Conservation (phyloP, 2,888 invertebrate species). For the Lepidocyrtinus sp. region DNA sequence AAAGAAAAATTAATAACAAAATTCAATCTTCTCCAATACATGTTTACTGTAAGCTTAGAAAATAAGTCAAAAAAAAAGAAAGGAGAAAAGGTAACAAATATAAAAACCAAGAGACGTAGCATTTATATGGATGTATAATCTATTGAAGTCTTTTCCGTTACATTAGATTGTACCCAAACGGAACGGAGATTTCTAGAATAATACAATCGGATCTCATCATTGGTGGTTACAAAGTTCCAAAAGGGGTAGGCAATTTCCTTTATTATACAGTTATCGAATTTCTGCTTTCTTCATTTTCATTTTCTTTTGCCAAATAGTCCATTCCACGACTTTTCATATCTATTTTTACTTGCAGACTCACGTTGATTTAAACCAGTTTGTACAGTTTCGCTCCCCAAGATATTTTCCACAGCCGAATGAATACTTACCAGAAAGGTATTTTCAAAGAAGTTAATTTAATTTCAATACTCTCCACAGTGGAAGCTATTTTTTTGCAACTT, state of each 20-base stretch:
- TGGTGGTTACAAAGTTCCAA: slow-evolving; percentile 76
- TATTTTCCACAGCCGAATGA: slow-evolving; percentile 72
- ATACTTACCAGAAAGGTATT: slow-evolving; percentile 72
- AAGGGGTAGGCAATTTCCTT: slow-evolving; percentile 68
- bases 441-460: background rate
- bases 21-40: too few relatives aligned
- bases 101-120: too few relatives aligned
- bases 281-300: too few relatives aligned
- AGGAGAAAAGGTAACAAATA: too few relatives aligned
- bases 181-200: slow-evolving; percentile 72
- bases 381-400: slow-evolving; percentile 71
- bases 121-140: too few relatives aligned
- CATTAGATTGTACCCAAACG: slow-evolving; percentile 72
- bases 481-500: background rate
- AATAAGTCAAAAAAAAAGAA: too few relatives aligned
- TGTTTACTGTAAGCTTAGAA: too few relatives aligned
- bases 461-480: background rate
- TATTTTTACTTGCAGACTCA: slow-evolving; percentile 71
- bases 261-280: background rate
- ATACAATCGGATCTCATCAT: slow-evolving; percentile 76
- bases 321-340: background rate
- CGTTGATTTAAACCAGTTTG: slow-evolving; percentile 73
- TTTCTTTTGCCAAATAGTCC: too few relatives aligned
- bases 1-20: too few relatives aligned
- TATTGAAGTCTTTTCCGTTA: too few relatives aligned